Conservation (phyloP, 1,140 invertebrate species). For the Sinonovacula constricta region DNA sequence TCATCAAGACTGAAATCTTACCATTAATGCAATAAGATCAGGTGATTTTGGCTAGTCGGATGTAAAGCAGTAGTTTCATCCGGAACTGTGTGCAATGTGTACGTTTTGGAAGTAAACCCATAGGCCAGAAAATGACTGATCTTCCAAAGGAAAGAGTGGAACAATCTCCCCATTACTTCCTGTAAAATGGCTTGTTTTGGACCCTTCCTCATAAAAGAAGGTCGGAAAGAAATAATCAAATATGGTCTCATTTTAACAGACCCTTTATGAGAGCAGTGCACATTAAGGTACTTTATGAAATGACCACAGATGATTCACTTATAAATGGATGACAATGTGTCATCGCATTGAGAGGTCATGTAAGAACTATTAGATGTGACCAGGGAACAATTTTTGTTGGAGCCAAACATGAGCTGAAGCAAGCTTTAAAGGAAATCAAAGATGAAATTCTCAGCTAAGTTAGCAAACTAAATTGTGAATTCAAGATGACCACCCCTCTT, state of each 20-base stretch:
- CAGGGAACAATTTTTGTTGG: not conserved
- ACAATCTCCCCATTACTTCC: not conserved
- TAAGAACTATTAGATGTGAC: not conserved
- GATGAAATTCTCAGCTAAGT: not conserved
- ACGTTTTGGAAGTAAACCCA: not conserved
- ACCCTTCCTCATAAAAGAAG: not conserved
- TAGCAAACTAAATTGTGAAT: not conserved
- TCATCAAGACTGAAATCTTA: not conserved
- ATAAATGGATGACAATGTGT: not conserved
- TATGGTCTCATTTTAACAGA: not conserved
- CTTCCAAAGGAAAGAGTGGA: not conserved
- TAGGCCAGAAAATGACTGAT: not conserved
- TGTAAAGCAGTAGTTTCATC: not conserved
- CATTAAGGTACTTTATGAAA: not conserved
- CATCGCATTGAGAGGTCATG: not conserved
- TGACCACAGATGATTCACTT: not conserved
- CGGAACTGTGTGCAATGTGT: not conserved
- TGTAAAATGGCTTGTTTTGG: not conserved
- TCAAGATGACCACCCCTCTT: constrained; percentile 15
- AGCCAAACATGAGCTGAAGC: not conserved
- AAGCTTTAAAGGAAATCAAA: not conserved
- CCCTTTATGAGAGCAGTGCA: not conserved
- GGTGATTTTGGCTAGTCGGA: not conserved
- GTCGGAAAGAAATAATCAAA: not conserved
- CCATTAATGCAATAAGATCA: not conserved